Evolutionary conservation across 2,113 vertebrate genomes (phyloP), one percentile per base, ranked within the genome.

Genomic region (Alexandromys fortis): DNA sequence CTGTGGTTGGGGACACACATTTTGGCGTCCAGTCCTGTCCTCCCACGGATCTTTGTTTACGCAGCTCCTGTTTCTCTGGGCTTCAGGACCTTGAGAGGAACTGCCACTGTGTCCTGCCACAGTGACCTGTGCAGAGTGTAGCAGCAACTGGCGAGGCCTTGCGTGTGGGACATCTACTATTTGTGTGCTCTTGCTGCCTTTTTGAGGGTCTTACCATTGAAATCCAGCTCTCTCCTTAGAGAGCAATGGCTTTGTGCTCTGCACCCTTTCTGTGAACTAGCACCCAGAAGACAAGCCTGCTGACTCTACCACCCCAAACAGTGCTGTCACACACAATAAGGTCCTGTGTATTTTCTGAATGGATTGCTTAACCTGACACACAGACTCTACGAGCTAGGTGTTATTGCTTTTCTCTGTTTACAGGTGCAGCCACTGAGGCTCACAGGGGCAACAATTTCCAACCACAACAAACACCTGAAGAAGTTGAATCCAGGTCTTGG

Each of bases 11-110:
- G 90, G 90, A 88, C 68, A 77, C 73, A 77, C 65, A 58, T 86
- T 55, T 77, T 22, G 65, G 83, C 28, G 5, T 85, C 65, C 30
- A 73, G 58, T 91, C 65, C 61, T 93, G 58, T 91, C 83, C 45
- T 93, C 90, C 92, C 75, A 72, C 38, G 22, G 63, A 35, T 24
- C 35, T 94, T 73, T 94, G 89, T 94, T 94, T 87, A 96, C 28
- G 67, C 35, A 92, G 83, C 86, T 95, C 65, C 12, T 38, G 38
- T 58, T 91, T 91, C 95, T 87, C 78, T 0, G 0, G 42, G 30
- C 76, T 83, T 90, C 63, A 90, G 52, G 89, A 88, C 79, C 82
- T 94, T 76, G 45, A 52, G 67, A 73, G 28, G 16, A 75, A 38
- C 45, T 47, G 24, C 65, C 10, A 42, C 95, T 9, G 17, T 5